Percentiles rank a stretch among this genome's conserved stretches.
These are phyloP conservation scores for Lucilia sericata DNA, from an alignment of 1,140 invertebrate genomes.

Conservation along the genomic window DNA sequence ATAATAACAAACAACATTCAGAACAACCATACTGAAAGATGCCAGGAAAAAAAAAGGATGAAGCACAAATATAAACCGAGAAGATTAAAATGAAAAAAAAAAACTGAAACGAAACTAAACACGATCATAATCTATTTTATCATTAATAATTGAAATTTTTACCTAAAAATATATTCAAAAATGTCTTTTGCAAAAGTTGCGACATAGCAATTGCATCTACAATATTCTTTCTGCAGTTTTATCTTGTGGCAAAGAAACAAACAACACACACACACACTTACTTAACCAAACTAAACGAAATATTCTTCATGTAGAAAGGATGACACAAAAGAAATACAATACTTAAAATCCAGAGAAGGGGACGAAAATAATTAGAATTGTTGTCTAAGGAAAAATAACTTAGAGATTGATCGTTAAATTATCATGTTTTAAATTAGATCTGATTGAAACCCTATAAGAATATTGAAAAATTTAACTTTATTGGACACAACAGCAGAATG, in stretches of 20 bases:
- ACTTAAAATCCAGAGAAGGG: slow-evolving; percentile 4
- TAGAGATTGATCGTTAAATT: too few species aligned
- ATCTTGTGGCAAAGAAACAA: background rate
- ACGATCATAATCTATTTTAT: slow-evolving; percentile 50
- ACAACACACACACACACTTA: background rate
- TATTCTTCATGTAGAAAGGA: slow-evolving; percentile 26
- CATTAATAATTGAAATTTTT: slow-evolving; percentile 51
- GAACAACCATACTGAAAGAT: slow-evolving; percentile 4
- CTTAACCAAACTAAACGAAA: background rate
- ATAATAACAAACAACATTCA: slow-evolving; percentile 33
- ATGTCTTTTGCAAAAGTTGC: slow-evolving; percentile 38
- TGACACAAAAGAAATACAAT: slow-evolving; percentile 19
- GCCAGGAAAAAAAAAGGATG: background rate
- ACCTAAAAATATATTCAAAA: slow-evolving; percentile 49
- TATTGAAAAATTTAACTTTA: too few species aligned
- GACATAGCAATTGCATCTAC: slow-evolving; percentile 33
- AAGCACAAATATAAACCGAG: slow-evolving; percentile 19
- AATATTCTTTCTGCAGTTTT: background rate
- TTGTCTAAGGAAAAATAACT: background rate
- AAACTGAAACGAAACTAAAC: slow-evolving; percentile 46
- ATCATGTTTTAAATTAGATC: too few species aligned
- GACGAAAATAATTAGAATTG: background rate
- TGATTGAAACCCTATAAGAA: too few species aligned
- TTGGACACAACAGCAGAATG: too few species aligned
- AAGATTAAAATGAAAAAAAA: slow-evolving; percentile 37